A percentile compares a stretch with the other conserved stretches of the same genome.
Conservation (phyloP, 2,888 invertebrate species). For the Drosophila neotestacea region DNA sequence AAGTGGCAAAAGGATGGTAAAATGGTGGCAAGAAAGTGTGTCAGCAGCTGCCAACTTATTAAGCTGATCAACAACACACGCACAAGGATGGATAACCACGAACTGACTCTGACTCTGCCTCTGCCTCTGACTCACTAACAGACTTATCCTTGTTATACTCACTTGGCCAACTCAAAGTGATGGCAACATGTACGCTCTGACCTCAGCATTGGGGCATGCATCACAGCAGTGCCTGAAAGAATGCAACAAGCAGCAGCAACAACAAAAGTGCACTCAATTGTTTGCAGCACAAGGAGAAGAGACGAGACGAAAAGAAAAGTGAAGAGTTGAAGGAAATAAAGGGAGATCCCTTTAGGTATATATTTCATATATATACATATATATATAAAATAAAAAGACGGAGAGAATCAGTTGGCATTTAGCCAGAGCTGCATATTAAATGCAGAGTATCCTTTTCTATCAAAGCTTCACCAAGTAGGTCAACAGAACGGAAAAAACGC, state of each 20-base stretch:
- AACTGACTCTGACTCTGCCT: slow-evolving; percentile 8
- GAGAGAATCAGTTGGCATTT: slow-evolving; percentile 64
- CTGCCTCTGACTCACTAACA: slow-evolving; percentile 33
- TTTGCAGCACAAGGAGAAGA: slow-evolving; percentile 37
- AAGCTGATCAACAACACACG: slow-evolving; percentile 57
- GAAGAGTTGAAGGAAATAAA: slow-evolving; percentile 7
- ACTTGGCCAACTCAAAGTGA: slow-evolving; percentile 16
- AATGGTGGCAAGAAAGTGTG: slow-evolving; percentile 43
- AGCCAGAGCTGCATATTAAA: slow-evolving; percentile 67
- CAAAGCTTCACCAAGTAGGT: slow-evolving; percentile 33
- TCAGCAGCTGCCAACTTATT: slow-evolving; percentile 56
- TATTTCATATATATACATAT: slow-evolving; percentile 7
- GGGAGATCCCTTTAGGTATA: not conserved
- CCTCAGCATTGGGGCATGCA: slow-evolving; percentile 30
- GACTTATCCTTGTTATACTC: slow-evolving; percentile 45
- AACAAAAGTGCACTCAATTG: slow-evolving; percentile 63
- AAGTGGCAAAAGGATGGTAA: too few species aligned
- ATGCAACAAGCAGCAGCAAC: slow-evolving; percentile 63
- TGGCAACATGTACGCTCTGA: slow-evolving; percentile 31
- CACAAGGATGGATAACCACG: slow-evolving; percentile 51
- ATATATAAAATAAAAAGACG: slow-evolving; percentile 14
- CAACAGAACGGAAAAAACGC: slow-evolving; percentile 38
- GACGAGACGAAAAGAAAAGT: not conserved
- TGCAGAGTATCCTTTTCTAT: slow-evolving; percentile 29
- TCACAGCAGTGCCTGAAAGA: slow-evolving; percentile 48